phyloP scores from a whole-genome alignment of 2,888 invertebrate genomes.

The Apamea crenata region DNA sequence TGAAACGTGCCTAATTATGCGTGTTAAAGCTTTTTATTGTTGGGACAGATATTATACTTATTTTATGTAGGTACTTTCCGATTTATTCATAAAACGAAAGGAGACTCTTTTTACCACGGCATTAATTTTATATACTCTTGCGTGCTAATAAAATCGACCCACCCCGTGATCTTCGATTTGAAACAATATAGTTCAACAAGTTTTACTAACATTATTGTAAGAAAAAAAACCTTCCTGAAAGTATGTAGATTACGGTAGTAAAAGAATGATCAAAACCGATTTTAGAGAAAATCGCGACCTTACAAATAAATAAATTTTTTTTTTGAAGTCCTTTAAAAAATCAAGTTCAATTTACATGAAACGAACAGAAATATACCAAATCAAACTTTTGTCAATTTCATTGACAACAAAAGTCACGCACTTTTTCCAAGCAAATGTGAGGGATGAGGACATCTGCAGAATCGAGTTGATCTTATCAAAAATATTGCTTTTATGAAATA shows the following conservation, averaged over 20 bases:
- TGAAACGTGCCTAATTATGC: slow-evolving; percentile 34
- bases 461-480: background rate
- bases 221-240: too few species aligned
- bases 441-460: background rate
- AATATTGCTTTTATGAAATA: background rate
- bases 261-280: too few species aligned
- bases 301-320: too few species aligned
- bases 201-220: background rate
- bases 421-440: background rate
- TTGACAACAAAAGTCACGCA: background rate
- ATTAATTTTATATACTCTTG: background rate
- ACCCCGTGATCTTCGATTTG: background rate
- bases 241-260: too few species aligned
- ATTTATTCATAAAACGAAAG: background rate
- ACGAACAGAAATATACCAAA: too few species aligned
- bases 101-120: background rate
- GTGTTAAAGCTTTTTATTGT: slow-evolving; percentile 25
- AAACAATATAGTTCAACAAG: background rate
- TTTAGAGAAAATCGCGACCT: background rate
- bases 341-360: too few species aligned
- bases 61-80: background rate
- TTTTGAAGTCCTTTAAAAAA: too few species aligned
- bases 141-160: background rate
- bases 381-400: background rate
- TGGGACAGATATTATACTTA: background rate